These are phyloP conservation scores for Saturnia japonica DNA, from an alignment of 2,888 invertebrate species.

Conservation along the genomic window DNA sequence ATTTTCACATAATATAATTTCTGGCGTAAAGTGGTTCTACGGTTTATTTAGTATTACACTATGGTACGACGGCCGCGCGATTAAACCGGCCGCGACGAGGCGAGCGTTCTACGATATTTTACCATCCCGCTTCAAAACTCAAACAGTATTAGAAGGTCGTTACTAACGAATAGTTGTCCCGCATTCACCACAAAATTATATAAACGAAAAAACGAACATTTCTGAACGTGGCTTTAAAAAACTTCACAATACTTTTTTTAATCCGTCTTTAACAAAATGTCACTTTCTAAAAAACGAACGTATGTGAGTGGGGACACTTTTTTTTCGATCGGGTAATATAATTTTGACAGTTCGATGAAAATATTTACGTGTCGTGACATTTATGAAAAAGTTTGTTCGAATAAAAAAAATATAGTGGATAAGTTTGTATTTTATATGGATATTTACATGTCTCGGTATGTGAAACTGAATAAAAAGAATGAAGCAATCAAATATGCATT, in stretches of 20 bases:
- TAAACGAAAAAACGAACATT: slow-evolving; percentile 27
- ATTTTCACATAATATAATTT: too few species aligned
- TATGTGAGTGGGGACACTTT: slow-evolving; percentile 29
- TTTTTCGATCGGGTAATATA: slow-evolving; percentile 47
- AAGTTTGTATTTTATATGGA: background rate
- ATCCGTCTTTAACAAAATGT: slow-evolving; percentile 43
- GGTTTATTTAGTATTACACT: slow-evolving; percentile 8
- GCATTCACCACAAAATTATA: slow-evolving; percentile 27
- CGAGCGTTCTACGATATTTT: slow-evolving; percentile 57
- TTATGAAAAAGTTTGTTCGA: slow-evolving; percentile 32
- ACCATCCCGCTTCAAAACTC: slow-evolving; percentile 56
- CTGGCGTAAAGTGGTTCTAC: background rate
- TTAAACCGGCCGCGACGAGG: slow-evolving; percentile 61
- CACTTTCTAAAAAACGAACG: slow-evolving; percentile 14
- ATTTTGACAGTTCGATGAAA: slow-evolving; percentile 73
- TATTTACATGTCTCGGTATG: background rate
- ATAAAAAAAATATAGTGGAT: background rate
- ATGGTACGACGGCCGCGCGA: slow-evolving; percentile 29
- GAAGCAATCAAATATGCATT: background rate
- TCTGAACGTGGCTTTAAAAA: slow-evolving; percentile 23
- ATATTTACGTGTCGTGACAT: slow-evolving; percentile 64
- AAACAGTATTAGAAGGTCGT: slow-evolving; percentile 76
- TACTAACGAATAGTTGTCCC: slow-evolving; percentile 63
- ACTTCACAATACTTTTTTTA: slow-evolving; percentile 27
- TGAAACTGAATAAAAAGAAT: background rate